A percentile compares a stretch with the other conserved stretches of the same genome.
Evolutionary conservation across 2,113 vertebrate genomes (phyloP).

Genomic region (Catagonus wagneri): DNA sequence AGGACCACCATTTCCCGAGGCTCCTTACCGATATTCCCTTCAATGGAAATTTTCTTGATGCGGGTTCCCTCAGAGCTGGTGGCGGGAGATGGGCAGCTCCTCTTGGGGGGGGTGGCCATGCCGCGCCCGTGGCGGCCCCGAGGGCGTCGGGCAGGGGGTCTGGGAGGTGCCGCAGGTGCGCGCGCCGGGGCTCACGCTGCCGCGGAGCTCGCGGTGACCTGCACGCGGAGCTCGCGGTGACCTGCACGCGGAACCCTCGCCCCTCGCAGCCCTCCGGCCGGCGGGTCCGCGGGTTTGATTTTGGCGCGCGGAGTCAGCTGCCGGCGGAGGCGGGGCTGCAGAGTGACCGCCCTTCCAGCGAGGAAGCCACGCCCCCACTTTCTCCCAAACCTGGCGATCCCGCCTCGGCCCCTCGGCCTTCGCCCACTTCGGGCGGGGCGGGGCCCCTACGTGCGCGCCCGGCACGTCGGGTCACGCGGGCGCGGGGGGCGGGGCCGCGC

Average conservation of each 20-base stretch:
- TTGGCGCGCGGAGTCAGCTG: conserved; percentile 72
- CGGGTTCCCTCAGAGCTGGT: conserved; percentile 26
- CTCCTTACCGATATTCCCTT: conserved; percentile 95
- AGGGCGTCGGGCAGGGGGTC: not conserved
- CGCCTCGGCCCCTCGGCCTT: rapidly evolving
- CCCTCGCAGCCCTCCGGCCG: rapidly evolving
- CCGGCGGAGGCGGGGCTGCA: rapidly evolving
- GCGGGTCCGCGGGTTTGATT: conserved; percentile 67
- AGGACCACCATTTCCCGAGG: not conserved
- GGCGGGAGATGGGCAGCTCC: conserved; percentile 60
- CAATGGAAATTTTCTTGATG: conserved; percentile 92
- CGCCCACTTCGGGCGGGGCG: rapidly evolving
- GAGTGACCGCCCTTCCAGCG: not conserved
- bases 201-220: rapidly evolving
- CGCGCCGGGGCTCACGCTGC: not conserved
- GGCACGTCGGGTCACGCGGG: not conserved
- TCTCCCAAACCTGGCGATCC: rapidly evolving
- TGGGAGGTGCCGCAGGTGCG: not conserved
- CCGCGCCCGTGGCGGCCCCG: not conserved
- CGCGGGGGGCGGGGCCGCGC: not conserved
- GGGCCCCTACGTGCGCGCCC: too few relatives aligned
- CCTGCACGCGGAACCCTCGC: rapidly evolving
- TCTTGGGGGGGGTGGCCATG: conserved; percentile 88
- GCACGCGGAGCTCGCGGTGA: rapidly evolving
- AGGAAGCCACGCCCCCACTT: not conserved